Percentiles rank a stretch among this genome's conserved stretches.
These are phyloP conservation scores for Stenolophus ochropezus DNA, from an alignment of 2,888 invertebrate species.

Conservation along the genomic window DNA sequence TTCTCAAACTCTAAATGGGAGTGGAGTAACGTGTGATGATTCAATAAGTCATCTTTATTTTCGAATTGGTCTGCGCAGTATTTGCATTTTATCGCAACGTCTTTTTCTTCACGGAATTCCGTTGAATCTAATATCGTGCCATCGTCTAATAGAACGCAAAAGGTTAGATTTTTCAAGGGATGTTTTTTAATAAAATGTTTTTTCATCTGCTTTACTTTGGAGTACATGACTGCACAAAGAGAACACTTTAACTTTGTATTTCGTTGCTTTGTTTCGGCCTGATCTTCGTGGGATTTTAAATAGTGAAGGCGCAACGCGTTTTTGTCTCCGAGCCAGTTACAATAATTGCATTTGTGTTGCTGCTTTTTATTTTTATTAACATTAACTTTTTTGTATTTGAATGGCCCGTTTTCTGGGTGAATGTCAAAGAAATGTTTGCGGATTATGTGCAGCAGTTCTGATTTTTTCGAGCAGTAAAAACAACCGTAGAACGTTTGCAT, in stretches of 20 bases:
- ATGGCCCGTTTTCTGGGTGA: constrained; percentile 61
- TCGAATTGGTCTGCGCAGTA: constrained; percentile 69
- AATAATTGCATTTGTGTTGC: constrained; percentile 66
- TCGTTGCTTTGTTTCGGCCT: constrained; percentile 62
- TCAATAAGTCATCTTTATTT: constrained; percentile 67
- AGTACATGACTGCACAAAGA: constrained; percentile 66
- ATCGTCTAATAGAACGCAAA: constrained; percentile 64
- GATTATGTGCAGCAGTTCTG: constrained; percentile 59
- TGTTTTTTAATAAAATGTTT: constrained; percentile 65
- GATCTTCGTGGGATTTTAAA: constrained; percentile 68
- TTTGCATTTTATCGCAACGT: constrained; percentile 62
- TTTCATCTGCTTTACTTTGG: constrained; percentile 64
- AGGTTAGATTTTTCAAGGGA: constrained; percentile 66
- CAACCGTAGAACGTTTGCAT: constrained; percentile 62
- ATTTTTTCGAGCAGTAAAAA: constrained; percentile 64
- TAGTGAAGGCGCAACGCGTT: constrained; percentile 70
- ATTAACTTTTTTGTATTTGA: constrained; percentile 57
- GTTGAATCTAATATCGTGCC: constrained; percentile 64
- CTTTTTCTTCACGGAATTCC: constrained; percentile 63
- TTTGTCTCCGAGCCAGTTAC: constrained; percentile 68
- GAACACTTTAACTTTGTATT: constrained; percentile 66
- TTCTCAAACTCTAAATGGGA: constrained; percentile 69
- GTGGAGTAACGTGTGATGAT: constrained; percentile 71
- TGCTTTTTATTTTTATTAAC: background rate
- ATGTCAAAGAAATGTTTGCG: constrained; percentile 63